Conservation (phyloP, 2,797 vertebrate species). For the Mormyrops attenuatus region DNA sequence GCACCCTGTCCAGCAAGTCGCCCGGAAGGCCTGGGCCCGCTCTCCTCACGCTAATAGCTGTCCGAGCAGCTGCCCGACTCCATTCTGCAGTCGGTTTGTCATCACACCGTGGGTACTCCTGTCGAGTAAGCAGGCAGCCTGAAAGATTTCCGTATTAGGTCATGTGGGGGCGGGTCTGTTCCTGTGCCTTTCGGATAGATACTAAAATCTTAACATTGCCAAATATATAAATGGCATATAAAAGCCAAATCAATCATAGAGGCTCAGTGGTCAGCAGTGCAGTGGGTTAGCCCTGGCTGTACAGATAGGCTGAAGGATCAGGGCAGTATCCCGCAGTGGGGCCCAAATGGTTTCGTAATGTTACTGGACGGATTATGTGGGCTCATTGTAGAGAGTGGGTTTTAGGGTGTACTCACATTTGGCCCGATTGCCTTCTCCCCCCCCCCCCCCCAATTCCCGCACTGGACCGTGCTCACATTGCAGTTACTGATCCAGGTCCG, state of each 20-base stretch:
- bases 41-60: background rate
- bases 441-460: background rate
- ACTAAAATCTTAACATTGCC: background rate
- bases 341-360: background rate
- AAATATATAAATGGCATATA: background rate
- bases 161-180: background rate
- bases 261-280: background rate
- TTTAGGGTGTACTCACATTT: background rate
- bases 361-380: background rate
- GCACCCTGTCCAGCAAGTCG: background rate
- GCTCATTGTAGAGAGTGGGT: background rate
- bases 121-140: background rate
- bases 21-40: background rate
- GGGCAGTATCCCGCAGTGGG: background rate
- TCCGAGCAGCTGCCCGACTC: background rate
- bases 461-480: background rate
- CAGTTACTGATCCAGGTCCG: background rate
- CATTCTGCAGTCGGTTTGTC: background rate
- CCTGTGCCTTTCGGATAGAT: background rate
- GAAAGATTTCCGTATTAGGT: background rate
- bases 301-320: background rate
- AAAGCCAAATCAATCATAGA: background rate
- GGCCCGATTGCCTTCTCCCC: background rate
- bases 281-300: background rate
- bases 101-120: background rate